Conservation (phyloP, 2,888 invertebrate species). For the Axea sp. region DNA sequence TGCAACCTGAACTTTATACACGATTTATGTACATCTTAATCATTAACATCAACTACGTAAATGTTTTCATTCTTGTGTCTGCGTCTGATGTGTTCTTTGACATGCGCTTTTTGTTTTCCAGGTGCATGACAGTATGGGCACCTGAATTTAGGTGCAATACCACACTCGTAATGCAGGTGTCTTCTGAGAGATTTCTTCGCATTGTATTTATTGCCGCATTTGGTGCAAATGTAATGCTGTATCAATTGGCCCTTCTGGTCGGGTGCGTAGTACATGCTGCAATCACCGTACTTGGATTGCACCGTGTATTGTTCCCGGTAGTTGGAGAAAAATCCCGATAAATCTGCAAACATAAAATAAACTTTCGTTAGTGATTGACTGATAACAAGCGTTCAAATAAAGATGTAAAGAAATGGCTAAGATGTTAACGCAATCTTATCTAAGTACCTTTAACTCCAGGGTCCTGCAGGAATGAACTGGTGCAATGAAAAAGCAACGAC, state of each 20-base stretch:
- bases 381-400: background rate
- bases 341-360: conserved; percentile 36
- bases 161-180: conserved; percentile 76
- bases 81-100: conserved; percentile 74
- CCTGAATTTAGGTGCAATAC: conserved; percentile 73
- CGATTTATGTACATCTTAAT: conserved; percentile 27
- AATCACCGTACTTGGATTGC: conserved; percentile 15
- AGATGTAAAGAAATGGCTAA: background rate
- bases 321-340: background rate
- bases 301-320: background rate
- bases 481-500: conserved; percentile 34
- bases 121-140: conserved; percentile 75
- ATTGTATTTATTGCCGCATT: conserved; percentile 81
- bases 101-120: conserved; percentile 74
- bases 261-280: background rate
- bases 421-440: background rate
- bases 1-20: conserved; percentile 20
- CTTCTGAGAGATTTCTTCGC: conserved; percentile 82
- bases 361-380: conserved; percentile 2
- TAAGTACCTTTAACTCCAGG: conserved; percentile 2
- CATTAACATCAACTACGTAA: conserved; percentile 59
- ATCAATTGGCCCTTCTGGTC: conserved; percentile 5
- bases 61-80: conserved; percentile 71
- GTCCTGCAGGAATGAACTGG: conserved; percentile 13
- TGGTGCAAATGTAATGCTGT: conserved; percentile 77